These are phyloP conservation scores for Melinopterus prodromus DNA, from an alignment of 2,888 invertebrate genomes.

Conservation along the genomic window DNA sequence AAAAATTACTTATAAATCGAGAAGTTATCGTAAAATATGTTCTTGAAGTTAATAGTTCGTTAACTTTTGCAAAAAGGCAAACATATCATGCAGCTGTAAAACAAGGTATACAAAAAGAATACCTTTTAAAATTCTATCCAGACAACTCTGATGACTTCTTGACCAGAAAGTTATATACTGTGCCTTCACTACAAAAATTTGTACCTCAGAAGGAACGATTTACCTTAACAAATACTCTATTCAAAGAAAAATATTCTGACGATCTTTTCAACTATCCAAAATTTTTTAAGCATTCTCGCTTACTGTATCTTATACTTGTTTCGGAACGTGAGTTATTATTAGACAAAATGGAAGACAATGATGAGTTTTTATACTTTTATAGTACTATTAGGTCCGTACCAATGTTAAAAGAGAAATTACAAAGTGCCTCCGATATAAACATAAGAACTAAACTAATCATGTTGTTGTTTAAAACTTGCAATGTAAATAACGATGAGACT, in stretches of 20 bases:
- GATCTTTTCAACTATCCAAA: conserved; percentile 19
- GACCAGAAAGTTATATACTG: not conserved
- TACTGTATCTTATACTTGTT: conserved; percentile 16
- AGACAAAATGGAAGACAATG: conserved; percentile 20
- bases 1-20: conserved; percentile 31
- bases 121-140: conserved; percentile 32
- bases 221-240: conserved; percentile 23
- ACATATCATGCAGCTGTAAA: conserved; percentile 27
- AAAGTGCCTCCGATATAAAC: conserved; percentile 22
- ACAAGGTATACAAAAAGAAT: conserved; percentile 24
- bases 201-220: conserved; percentile 18
- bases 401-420: conserved; percentile 25
- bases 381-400: conserved; percentile 22
- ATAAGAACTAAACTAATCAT: conserved; percentile 13
- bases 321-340: conserved; percentile 23
- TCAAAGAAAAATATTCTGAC: conserved; percentile 23
- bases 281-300: not conserved
- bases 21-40: conserved; percentile 32
- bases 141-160: conserved; percentile 20
- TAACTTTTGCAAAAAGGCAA: conserved; percentile 23
- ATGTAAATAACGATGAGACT: not conserved
- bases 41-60: not conserved
- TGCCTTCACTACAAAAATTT: conserved; percentile 10
- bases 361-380: conserved; percentile 22
- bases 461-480: conserved; percentile 20